These are phyloP conservation scores for Sebastes hubbsi DNA, from an alignment of 2,797 vertebrate genomes.

Conservation along the genomic window DNA sequence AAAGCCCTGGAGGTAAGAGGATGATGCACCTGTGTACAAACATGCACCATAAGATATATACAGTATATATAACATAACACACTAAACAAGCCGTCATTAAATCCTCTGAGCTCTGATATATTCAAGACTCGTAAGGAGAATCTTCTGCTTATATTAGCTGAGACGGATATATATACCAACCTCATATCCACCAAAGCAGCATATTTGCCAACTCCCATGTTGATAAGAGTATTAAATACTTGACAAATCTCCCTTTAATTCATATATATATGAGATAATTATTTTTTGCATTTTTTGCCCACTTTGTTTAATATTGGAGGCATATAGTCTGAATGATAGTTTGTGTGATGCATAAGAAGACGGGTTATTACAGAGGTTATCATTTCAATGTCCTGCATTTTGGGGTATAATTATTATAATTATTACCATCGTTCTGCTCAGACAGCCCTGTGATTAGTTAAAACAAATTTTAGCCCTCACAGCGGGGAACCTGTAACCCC, in stretches of 20 bases:
- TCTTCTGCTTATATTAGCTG: not conserved
- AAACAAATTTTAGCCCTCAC: conserved; percentile 52
- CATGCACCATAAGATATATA: not conserved
- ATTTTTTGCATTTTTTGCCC: not conserved
- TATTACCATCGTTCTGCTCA: conserved; percentile 51
- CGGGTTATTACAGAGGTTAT: conserved; percentile 50
- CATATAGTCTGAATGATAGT: not conserved
- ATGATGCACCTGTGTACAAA: conserved; percentile 13
- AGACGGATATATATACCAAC: not conserved
- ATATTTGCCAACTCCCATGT: too few species aligned
- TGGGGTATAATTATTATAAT: conserved; percentile 62
- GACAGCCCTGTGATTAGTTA: conserved; percentile 57
- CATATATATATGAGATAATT: not conserved
- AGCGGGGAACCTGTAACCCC: conserved; percentile 47
- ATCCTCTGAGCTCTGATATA: not conserved
- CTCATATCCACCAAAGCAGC: too few species aligned
- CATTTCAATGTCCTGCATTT: conserved; percentile 52
- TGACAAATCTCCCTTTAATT: too few species aligned
- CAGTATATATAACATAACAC: not conserved
- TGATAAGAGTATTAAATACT: too few species aligned
- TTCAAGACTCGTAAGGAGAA: not conserved
- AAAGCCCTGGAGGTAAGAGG: conserved; percentile 93
- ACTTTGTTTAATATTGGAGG: conserved; percentile 20
- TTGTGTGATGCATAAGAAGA: conserved; percentile 18
- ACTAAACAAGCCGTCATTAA: not conserved